Conservation (phyloP, 2,888 invertebrate genomes). For the Rotaria socialis region DNA sequence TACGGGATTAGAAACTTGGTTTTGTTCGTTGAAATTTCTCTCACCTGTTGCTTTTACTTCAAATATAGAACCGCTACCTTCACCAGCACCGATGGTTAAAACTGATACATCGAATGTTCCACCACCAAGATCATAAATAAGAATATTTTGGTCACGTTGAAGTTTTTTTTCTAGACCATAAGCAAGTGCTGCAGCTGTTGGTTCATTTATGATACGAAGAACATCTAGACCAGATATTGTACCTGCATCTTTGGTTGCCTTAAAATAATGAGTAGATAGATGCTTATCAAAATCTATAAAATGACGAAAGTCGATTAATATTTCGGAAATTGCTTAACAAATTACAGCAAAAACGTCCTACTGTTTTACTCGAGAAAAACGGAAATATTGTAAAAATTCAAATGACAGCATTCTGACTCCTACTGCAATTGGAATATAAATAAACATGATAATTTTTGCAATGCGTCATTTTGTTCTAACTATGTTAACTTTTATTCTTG, state of each 20-base stretch:
- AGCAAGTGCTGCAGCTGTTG: conserved; percentile 67
- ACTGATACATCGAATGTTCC: conserved; percentile 93
- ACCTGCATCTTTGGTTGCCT: conserved; percentile 79
- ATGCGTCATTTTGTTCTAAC: no score
- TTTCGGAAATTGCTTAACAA: no score
- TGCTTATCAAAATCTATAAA: no score
- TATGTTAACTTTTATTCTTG: no score
- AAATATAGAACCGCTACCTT: conserved; percentile 64
- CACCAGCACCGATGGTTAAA: conserved; percentile 77
- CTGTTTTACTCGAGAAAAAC: no score
- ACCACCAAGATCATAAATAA: conserved; percentile 71
- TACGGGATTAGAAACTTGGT: no score
- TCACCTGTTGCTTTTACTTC: conserved; percentile 80
- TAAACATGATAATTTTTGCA: no score
- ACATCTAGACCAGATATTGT: conserved; percentile 77
- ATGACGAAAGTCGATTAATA: no score
- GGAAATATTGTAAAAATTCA: no score
- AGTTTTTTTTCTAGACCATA: conserved; percentile 64
- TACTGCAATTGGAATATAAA: no score
- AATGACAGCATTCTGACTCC: no score
- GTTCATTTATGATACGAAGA: conserved; percentile 73
- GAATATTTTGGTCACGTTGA: conserved; percentile 62
- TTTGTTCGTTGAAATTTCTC: background rate
- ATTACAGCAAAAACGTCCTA: no score
- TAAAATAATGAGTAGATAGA: background rate